A percentile compares a stretch with the other conserved stretches of the same genome.
phyloP scores from a whole-genome alignment of 2,113 vertebrate genomes.

The Xiphias gladius region DNA sequence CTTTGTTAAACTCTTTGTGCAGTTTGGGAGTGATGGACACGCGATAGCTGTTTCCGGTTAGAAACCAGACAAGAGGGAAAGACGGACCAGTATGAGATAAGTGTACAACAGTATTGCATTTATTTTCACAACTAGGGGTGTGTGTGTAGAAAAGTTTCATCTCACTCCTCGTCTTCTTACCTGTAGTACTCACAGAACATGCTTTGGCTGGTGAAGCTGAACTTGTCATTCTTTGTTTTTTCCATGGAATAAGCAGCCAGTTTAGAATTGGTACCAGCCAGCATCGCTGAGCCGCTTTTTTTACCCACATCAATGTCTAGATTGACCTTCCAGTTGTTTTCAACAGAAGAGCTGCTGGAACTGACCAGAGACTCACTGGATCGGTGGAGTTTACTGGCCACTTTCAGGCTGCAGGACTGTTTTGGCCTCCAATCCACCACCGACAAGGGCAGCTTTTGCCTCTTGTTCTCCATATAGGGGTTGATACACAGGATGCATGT shows the following conservation, averaged over 20 bases:
- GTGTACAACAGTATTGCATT: not conserved
- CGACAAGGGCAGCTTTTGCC: constrained; percentile 85
- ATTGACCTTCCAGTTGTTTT: constrained; percentile 83
- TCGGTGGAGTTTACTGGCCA: constrained; percentile 70
- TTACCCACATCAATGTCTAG: constrained; percentile 42
- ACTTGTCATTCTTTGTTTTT: constrained; percentile 85
- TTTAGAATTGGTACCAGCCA: constrained; percentile 84
- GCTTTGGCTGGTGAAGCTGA: constrained; percentile 83
- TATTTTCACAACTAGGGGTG: not conserved
- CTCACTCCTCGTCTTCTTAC: constrained; percentile 61
- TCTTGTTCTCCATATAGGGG: constrained; percentile 59
- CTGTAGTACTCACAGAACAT: constrained; percentile 87
- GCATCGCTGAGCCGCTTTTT: not conserved
- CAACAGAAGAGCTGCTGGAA: constrained; percentile 62
- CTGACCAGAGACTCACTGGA: constrained; percentile 81
- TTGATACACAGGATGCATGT: constrained; percentile 87
- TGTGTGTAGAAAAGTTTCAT: not conserved
- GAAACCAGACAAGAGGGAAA: not conserved
- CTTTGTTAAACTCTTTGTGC: constrained; percentile 74
- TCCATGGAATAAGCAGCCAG: constrained; percentile 81
- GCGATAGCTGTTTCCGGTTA: constrained; percentile 73
- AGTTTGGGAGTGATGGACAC: constrained; percentile 65
- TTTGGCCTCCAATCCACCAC: constrained; percentile 85
- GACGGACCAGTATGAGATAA: not conserved
- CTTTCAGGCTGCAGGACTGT: constrained; percentile 73